Evolutionary conservation across 2,888 invertebrate genomes (phyloP).

Genomic region (Papilio elwesi): DNA sequence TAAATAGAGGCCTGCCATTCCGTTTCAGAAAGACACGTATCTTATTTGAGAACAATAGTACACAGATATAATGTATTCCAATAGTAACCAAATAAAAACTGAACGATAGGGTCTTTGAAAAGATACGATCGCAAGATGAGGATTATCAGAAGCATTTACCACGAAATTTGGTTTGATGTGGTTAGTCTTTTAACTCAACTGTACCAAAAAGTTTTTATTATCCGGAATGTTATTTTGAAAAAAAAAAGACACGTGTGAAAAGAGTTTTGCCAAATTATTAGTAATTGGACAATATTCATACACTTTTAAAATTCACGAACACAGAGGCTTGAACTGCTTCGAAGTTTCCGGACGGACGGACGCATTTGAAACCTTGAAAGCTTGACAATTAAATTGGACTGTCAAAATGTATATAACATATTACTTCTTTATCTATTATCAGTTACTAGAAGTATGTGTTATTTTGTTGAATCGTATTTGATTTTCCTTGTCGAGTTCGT

Average conservation of each 20-base stretch:
- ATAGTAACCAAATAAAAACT: background rate
- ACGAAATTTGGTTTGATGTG: no score
- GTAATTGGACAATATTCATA: background rate
- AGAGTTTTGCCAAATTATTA: no score
- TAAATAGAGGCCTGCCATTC: conserved; percentile 45
- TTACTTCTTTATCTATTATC: background rate
- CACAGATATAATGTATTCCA: background rate
- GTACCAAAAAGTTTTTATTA: no score
- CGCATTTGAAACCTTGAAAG: background rate
- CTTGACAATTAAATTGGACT: conserved; percentile 4
- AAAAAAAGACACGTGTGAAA: no score
- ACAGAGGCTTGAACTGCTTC: background rate
- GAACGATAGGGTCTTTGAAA: no score
- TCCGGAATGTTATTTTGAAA: no score
- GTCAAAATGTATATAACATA: background rate
- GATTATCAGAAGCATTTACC: no score
- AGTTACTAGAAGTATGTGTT: no score
- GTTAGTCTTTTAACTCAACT: no score
- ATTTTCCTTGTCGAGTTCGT: conserved; percentile 1
- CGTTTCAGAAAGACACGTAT: conserved; percentile 5
- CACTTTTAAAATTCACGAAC: background rate
- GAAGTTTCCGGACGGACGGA: background rate
- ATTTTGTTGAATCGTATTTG: background rate
- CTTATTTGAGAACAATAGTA: conserved; percentile 2
- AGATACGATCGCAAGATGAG: no score